Conservation (phyloP, 1,140 invertebrate genomes). For the Myzus persicae region DNA sequence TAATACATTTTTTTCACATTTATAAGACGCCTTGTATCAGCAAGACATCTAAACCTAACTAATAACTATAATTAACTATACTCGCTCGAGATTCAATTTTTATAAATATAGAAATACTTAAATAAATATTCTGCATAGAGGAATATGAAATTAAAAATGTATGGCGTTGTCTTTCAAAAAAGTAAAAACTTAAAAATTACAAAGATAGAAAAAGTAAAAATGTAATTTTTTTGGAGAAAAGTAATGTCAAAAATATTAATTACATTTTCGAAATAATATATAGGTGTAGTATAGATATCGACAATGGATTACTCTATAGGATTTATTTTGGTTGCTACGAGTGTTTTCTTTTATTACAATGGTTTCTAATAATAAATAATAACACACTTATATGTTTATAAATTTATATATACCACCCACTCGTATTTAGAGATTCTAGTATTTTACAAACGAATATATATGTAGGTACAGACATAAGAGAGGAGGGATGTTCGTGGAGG, state of each 20-base stretch:
- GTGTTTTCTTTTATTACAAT: not conserved
- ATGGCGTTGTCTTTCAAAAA: not conserved
- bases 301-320: not conserved
- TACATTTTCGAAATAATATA: not conserved
- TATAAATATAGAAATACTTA: not conserved
- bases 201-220: not conserved
- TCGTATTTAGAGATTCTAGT: not conserved
- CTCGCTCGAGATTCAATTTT: not conserved
- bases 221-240: too few species aligned
- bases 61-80: not conserved
- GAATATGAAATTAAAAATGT: not conserved
- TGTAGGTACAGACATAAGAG: not conserved
- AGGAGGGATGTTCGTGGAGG: not conserved
- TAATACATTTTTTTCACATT: not conserved
- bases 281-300: rapidly evolving
- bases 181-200: not conserved
- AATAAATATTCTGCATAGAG: not conserved
- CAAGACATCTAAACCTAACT: not conserved
- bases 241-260: too few species aligned
- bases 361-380: not conserved
- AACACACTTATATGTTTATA: not conserved
- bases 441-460: not conserved
- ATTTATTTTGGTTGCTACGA: not conserved
- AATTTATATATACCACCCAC: not conserved
- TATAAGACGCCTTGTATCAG: not conserved